Percentiles rank a stretch among this genome's conserved stretches.
phyloP scores from a whole-genome alignment of 2,797 vertebrate genomes.

The Cyprinella venusta region DNA sequence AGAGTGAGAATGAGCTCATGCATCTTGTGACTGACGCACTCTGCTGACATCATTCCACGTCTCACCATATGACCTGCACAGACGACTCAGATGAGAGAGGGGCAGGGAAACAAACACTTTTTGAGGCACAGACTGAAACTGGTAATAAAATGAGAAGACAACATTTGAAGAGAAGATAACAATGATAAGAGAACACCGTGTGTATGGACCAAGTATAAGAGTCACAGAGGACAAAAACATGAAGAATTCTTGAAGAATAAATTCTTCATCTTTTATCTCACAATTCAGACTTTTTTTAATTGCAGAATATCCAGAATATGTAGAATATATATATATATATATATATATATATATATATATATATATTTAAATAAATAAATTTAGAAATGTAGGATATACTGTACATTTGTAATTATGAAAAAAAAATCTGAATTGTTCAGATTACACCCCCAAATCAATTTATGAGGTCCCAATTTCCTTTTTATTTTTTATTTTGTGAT shows the following conservation, averaged over 20 bases:
- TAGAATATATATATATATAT: no score
- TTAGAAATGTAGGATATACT: background rate
- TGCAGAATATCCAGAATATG: no score
- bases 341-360: no score
- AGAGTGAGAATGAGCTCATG: conserved; percentile 69
- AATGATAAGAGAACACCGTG: background rate
- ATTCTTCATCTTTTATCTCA: no score
- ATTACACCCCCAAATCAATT: no score
- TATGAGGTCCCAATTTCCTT: no score
- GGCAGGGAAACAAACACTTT: background rate
- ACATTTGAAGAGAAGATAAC: no score
- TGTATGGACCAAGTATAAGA: conserved; percentile 9
- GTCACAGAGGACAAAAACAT: background rate
- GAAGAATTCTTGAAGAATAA: no score
- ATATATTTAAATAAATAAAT: no score
- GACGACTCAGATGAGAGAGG: background rate
- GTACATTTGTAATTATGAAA: accelerated
- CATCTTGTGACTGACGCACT: conserved; percentile 76
- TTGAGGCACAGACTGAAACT: conserved; percentile 8
- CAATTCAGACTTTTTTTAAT: no score
- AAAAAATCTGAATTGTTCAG: no score
- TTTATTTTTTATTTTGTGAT: no score
- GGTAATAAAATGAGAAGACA: conserved; percentile 17
- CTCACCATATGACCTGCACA: conserved; percentile 66
- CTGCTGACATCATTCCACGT: conserved; percentile 76